These are phyloP conservation scores for Drosophila gunungcola DNA, from an alignment of 1,140 invertebrate species.

Conservation along the genomic window DNA sequence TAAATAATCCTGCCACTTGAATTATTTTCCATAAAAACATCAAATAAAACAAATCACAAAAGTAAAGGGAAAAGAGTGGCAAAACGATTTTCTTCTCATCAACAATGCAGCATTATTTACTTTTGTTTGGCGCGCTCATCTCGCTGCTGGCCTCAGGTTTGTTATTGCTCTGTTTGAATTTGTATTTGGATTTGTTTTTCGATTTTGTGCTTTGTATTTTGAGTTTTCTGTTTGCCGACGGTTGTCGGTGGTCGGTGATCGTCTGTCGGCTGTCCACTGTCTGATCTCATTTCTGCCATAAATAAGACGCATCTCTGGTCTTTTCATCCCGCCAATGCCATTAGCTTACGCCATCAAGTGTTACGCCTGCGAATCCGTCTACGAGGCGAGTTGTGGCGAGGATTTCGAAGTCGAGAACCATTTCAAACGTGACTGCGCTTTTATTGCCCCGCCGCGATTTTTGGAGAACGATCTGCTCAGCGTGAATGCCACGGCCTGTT, in stretches of 20 bases:
- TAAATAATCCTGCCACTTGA: slow-evolving; percentile 38
- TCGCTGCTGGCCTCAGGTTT: slow-evolving; percentile 64
- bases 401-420: slow-evolving; percentile 72
- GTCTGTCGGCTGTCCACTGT: slow-evolving; percentile 12
- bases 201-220: slow-evolving; percentile 7
- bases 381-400: slow-evolving; percentile 69
- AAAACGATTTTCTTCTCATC: slow-evolving; percentile 40
- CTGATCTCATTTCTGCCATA: slow-evolving; percentile 44
- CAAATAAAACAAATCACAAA: slow-evolving; percentile 25
- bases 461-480: slow-evolving; percentile 56
- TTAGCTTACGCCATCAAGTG: slow-evolving; percentile 77
- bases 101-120: slow-evolving; percentile 70
- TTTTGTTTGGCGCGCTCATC: slow-evolving; percentile 57
- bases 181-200: slow-evolving; percentile 9
- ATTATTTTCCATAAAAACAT: slow-evolving; percentile 27
- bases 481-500: slow-evolving; percentile 75
- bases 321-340: slow-evolving; percentile 65
- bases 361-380: slow-evolving; percentile 77
- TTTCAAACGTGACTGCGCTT: slow-evolving; percentile 77
- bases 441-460: slow-evolving; percentile 72
- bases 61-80: slow-evolving; percentile 13
- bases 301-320: slow-evolving; percentile 29
- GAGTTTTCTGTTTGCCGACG: slow-evolving; percentile 14
- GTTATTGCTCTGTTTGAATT: slow-evolving; percentile 33
- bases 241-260: too few species aligned